Percentiles rank a stretch among this genome's conserved stretches.
Evolutionary conservation across 2,888 invertebrate species (phyloP).

Genomic region (Abrostola triplasia): DNA sequence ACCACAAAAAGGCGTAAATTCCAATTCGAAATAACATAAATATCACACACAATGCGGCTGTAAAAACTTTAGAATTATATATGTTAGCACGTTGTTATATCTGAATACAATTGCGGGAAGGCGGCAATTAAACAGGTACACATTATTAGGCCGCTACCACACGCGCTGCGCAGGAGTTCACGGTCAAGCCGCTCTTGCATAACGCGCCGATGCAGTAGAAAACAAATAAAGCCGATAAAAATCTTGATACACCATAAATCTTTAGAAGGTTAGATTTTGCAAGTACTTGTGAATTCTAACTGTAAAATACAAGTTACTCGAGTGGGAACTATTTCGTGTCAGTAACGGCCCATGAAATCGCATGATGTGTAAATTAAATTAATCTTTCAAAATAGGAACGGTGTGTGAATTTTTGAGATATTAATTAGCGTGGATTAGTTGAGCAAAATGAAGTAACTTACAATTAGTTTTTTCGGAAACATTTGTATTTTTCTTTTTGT

Average conservation of each 20-base stretch:
- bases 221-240: conserved; percentile 57
- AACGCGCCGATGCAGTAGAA: conserved; percentile 53
- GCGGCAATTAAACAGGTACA: conserved; percentile 65
- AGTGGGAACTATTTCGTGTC: conserved; percentile 48
- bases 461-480: conserved; percentile 17
- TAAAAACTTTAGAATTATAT: conserved; percentile 51
- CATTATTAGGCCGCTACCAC: conserved; percentile 61
- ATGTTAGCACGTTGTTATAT: conserved; percentile 50
- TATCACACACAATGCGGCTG: conserved; percentile 35
- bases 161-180: conserved; percentile 69
- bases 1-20: conserved; percentile 13
- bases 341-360: conserved; percentile 39
- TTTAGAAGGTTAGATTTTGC: conserved; percentile 57
- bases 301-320: conserved; percentile 38
- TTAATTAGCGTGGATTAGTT: conserved; percentile 49
- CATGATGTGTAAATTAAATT: conserved; percentile 49
- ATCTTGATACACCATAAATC: conserved; percentile 54
- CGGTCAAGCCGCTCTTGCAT: conserved; percentile 66
- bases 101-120: conserved; percentile 72
- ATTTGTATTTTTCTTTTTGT: conserved; percentile 3
- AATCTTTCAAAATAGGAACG: conserved; percentile 45
- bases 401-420: conserved; percentile 50
- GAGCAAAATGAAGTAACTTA: conserved; percentile 12
- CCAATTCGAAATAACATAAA: conserved; percentile 32
- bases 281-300: conserved; percentile 54